These are phyloP conservation scores for Lasius fuliginosus DNA, from an alignment of 2,888 invertebrate genomes.

Conservation along the genomic window DNA sequence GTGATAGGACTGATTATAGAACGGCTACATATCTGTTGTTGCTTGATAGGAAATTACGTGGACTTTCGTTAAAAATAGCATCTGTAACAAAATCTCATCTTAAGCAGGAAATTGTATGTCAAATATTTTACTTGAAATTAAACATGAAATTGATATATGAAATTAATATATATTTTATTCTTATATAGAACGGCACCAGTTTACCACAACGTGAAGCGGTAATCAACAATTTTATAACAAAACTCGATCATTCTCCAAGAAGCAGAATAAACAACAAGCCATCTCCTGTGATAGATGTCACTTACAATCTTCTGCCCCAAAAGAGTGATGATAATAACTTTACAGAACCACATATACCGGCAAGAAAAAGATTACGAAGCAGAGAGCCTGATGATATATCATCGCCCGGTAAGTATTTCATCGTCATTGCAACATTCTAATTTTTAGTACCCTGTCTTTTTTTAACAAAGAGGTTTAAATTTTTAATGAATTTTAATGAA, in stretches of 20 bases:
- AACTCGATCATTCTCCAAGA: constrained; percentile 81
- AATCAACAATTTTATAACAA: constrained; percentile 78
- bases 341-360: constrained; percentile 76
- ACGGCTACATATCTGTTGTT: constrained; percentile 92
- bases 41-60: constrained; percentile 88
- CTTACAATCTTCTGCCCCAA: constrained; percentile 71
- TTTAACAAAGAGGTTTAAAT: background rate
- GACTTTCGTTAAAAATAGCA: constrained; percentile 86
- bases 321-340: constrained; percentile 74
- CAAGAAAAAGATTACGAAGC: constrained; percentile 81
- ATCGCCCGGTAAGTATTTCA: constrained; percentile 80
- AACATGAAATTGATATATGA: background rate
- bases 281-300: constrained; percentile 67
- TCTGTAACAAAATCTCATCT: constrained; percentile 81
- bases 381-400: constrained; percentile 77
- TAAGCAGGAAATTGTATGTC: constrained; percentile 75
- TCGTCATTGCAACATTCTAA: background rate
- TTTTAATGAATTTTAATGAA: constrained; percentile 20
- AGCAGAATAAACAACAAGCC: constrained; percentile 65
- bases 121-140: background rate
- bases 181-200: constrained; percentile 32
- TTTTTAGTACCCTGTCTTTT: background rate
- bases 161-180: constrained; percentile 13
- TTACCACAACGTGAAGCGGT: constrained; percentile 64
- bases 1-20: constrained; percentile 88